phyloP scores from a whole-genome alignment of 2,113 vertebrate genomes.

The Raja brachyura region DNA sequence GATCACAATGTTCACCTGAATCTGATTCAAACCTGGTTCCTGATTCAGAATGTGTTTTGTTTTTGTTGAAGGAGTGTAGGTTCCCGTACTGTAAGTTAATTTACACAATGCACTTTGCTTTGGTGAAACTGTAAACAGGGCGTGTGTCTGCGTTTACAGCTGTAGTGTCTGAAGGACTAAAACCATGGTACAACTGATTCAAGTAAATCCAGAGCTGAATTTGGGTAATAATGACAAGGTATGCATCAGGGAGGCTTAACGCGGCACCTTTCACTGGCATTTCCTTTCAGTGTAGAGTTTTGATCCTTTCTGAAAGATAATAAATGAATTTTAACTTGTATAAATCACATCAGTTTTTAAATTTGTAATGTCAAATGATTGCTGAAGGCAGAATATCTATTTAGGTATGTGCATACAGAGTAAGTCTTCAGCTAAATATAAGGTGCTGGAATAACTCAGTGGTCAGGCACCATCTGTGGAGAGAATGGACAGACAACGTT shows the following conservation, averaged over 20 bases:
- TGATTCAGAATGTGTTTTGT: neutral
- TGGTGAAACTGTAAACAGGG: neutral
- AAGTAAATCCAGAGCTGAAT: conserved; percentile 11
- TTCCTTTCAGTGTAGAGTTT: neutral
- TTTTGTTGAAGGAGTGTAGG: conserved; percentile 1
- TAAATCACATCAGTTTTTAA: conserved; percentile 24
- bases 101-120: conserved; percentile 23
- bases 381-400: neutral
- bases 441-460: too few species aligned
- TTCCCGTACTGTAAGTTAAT: conserved; percentile 25
- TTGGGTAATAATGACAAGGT: neutral
- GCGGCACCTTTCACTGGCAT: neutral
- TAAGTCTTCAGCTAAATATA: neutral
- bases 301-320: conserved; percentile 11
- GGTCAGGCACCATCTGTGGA: too few species aligned
- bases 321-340: conserved; percentile 30
- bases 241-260: neutral
- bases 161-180: neutral
- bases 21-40: neutral
- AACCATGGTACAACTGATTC: conserved; percentile 28
- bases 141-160: neutral
- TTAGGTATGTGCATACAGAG: neutral
- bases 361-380: neutral
- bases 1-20: conserved; percentile 9
- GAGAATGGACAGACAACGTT: too few species aligned